Percentiles rank a stretch among this genome's conserved stretches.
These are phyloP conservation scores for Limenitis arthemis DNA, from an alignment of 2,888 invertebrate species.

Conservation along the genomic window DNA sequence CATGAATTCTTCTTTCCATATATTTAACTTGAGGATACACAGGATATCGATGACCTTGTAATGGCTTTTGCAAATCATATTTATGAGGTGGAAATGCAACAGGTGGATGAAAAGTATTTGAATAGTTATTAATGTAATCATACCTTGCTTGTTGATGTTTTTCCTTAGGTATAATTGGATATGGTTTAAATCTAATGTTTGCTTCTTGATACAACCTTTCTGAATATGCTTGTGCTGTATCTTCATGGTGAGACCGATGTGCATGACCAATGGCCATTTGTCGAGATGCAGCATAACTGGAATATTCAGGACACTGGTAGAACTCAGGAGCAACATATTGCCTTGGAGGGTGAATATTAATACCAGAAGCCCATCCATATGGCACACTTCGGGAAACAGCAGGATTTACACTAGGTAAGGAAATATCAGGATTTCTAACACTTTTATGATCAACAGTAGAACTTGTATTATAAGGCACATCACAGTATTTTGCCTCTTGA, in stretches of 20 bases:
- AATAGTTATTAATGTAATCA: constrained; percentile 59
- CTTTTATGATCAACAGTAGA: constrained; percentile 53
- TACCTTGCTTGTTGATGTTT: constrained; percentile 58
- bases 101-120: constrained; percentile 52
- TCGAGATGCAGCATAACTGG: constrained; percentile 49
- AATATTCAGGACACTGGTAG: constrained; percentile 55
- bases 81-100: constrained; percentile 45
- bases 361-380: constrained; percentile 44
- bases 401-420: constrained; percentile 46
- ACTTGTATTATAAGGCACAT: constrained; percentile 65
- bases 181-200: constrained; percentile 58
- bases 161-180: constrained; percentile 50
- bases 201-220: constrained; percentile 53
- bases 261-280: constrained; percentile 42
- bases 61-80: constrained; percentile 53
- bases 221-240: constrained; percentile 43
- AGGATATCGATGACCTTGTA: constrained; percentile 47
- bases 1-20: constrained; percentile 49
- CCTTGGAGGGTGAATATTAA: constrained; percentile 42
- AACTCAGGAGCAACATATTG: constrained; percentile 50
- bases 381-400: constrained; percentile 37
- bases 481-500: constrained; percentile 58
- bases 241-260: constrained; percentile 47
- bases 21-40: constrained; percentile 53
- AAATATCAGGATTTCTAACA: constrained; percentile 47